Conservation (phyloP, 2,888 invertebrate species). For the Platycheirus rosarum region DNA sequence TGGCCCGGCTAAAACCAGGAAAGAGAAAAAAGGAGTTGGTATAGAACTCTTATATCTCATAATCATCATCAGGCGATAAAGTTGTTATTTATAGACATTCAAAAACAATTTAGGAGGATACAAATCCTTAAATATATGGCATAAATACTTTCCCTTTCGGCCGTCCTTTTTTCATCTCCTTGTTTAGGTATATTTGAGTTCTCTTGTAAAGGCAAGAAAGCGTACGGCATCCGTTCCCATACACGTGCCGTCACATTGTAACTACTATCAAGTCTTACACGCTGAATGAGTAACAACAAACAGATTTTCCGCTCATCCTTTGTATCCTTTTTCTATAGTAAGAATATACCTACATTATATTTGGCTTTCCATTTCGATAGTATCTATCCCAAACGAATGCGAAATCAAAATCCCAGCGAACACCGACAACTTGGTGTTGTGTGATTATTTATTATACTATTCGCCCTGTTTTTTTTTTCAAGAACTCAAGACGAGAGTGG, state of each 20-base stretch:
- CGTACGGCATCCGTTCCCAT: constrained; percentile 60
- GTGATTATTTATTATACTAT: constrained; percentile 62
- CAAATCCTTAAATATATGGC: constrained; percentile 67
- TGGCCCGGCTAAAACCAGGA: background rate
- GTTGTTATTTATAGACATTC: constrained; percentile 68
- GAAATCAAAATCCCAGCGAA: background rate
- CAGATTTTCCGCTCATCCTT: constrained; percentile 74
- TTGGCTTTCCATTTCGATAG: constrained; percentile 35
- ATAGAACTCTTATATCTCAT: constrained; percentile 32
- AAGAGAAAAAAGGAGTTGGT: constrained; percentile 5
- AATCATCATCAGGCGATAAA: constrained; percentile 69
- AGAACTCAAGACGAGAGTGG: constrained; percentile 50
- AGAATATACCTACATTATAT: constrained; percentile 20
- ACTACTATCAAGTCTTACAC: constrained; percentile 71
- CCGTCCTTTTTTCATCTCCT: background rate
- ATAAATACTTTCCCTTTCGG: constrained; percentile 19
- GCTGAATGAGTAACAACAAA: constrained; percentile 73
- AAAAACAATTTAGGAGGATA: constrained; percentile 71
- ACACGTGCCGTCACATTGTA: constrained; percentile 67
- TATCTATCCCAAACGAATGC: constrained; percentile 26
- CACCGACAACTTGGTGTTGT: constrained; percentile 39
- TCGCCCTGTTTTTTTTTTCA: background rate
- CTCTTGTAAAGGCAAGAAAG: constrained; percentile 44
- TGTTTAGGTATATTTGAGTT: background rate
- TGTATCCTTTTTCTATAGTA: constrained; percentile 33